These are phyloP conservation scores for Dryobotodes eremita DNA, from an alignment of 2,888 invertebrate genomes.

Conservation along the genomic window DNA sequence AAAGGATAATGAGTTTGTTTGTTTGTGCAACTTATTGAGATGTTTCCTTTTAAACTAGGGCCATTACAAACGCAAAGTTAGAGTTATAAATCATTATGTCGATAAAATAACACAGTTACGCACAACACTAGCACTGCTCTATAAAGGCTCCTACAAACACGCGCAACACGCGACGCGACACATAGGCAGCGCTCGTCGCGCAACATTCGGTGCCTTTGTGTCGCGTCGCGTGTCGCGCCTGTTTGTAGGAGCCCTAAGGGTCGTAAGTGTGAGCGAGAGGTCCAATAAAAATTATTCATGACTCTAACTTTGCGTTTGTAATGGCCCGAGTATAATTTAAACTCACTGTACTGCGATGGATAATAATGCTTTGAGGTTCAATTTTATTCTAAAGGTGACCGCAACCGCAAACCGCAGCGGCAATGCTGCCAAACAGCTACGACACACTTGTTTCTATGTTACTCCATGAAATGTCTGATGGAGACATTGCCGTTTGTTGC, in stretches of 20 bases:
- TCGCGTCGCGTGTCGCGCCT: no score
- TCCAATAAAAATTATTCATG: background rate
- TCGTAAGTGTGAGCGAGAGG: background rate
- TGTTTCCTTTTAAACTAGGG: background rate
- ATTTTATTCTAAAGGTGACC: background rate
- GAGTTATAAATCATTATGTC: no score
- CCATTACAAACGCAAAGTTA: no score
- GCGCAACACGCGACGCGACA: no score
- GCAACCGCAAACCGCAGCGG: background rate
- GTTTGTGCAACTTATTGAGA: constrained; percentile 5
- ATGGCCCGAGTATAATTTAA: background rate
- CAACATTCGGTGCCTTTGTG: no score
- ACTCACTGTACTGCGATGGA: background rate
- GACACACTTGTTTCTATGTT: background rate
- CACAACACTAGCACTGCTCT: background rate
- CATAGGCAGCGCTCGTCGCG: no score
- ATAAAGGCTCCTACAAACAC: no score
- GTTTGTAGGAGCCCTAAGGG: no score
- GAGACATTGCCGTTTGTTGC: background rate
- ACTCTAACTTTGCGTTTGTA: no score
- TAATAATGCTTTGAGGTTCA: background rate
- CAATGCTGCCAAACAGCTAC: background rate
- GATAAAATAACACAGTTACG: background rate
- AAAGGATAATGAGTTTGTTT: background rate
- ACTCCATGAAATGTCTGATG: background rate